A percentile compares a stretch with the other conserved stretches of the same genome.
phyloP scores from a whole-genome alignment of 2,113 vertebrate species.

The Serinus canaria region DNA sequence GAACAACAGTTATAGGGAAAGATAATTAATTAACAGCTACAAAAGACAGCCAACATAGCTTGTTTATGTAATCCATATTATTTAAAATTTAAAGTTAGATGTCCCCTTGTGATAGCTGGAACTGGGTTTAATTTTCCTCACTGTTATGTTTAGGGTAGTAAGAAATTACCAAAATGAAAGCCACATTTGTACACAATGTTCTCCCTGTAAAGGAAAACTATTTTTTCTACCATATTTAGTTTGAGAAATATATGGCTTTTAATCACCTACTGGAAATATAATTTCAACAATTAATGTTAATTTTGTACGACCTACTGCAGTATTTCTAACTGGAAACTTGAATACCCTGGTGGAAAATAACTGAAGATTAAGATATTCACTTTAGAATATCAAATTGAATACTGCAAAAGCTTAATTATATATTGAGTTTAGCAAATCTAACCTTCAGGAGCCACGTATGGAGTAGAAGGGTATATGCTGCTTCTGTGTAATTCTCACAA shows the following conservation, averaged over 20 bases:
- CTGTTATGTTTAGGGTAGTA: not conserved
- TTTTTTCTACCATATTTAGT: not conserved
- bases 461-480: constrained; percentile 91
- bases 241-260: not conserved
- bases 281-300: not conserved
- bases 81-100: not conserved
- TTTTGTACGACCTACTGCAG: not conserved
- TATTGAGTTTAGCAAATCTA: not conserved
- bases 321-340: not conserved
- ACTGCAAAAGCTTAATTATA: not conserved
- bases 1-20: not conserved
- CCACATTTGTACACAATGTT: not conserved
- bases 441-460: constrained; percentile 96
- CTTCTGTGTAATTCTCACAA: constrained; percentile 95
- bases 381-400: not conserved
- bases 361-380: not conserved
- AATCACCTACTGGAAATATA: not conserved
- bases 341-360: not conserved
- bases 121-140: not conserved
- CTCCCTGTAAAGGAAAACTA: not conserved
- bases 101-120: not conserved
- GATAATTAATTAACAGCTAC: not conserved
- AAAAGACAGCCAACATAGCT: not conserved
- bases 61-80: not conserved
- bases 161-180: not conserved